A percentile compares a stretch with the other conserved stretches of the same genome.
phyloP scores from a whole-genome alignment of 2,888 invertebrate genomes.

The Papilio gigon region DNA sequence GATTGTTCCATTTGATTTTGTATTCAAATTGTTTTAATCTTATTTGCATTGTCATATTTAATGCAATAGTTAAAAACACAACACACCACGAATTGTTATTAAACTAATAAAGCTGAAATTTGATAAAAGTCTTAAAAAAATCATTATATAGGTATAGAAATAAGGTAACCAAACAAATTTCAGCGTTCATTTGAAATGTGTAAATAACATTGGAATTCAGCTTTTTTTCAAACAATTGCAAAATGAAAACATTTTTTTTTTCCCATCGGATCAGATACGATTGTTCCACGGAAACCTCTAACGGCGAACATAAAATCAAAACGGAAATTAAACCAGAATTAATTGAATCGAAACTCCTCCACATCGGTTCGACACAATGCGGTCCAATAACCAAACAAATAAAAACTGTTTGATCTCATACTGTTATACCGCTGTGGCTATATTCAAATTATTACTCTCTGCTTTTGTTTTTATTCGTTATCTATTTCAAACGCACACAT shows the following conservation, averaged over 20 bases:
- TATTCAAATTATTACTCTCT: slow-evolving; percentile 71
- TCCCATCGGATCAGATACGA: slow-evolving; percentile 49
- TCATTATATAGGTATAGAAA: too few relatives aligned
- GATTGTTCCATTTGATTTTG: too few relatives aligned
- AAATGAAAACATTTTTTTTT: slow-evolving; percentile 53
- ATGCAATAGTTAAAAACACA: too few relatives aligned
- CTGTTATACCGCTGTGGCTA: slow-evolving; percentile 70
- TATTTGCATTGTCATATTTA: too few relatives aligned
- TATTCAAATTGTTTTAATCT: not conserved
- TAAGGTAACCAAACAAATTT: not conserved
- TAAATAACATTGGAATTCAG: not conserved
- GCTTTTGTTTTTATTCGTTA: slow-evolving; percentile 52
- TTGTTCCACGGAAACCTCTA: slow-evolving; percentile 56
- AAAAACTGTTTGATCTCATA: slow-evolving; percentile 77
- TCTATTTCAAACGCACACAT: not conserved
- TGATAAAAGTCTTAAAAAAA: too few relatives aligned
- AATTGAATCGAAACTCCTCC: slow-evolving; percentile 79
- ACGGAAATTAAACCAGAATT: slow-evolving; percentile 72
- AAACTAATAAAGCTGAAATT: too few relatives aligned
- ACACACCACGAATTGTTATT: too few relatives aligned
- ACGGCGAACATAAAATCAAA: slow-evolving; percentile 59
- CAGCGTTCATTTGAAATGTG: not conserved
- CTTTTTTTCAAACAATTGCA: slow-evolving; percentile 61
- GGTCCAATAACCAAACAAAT: slow-evolving; percentile 78
- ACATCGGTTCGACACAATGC: slow-evolving; percentile 78